phyloP scores from a whole-genome alignment of 2,888 invertebrate species.

The Rhaphigaster nebulosa region DNA sequence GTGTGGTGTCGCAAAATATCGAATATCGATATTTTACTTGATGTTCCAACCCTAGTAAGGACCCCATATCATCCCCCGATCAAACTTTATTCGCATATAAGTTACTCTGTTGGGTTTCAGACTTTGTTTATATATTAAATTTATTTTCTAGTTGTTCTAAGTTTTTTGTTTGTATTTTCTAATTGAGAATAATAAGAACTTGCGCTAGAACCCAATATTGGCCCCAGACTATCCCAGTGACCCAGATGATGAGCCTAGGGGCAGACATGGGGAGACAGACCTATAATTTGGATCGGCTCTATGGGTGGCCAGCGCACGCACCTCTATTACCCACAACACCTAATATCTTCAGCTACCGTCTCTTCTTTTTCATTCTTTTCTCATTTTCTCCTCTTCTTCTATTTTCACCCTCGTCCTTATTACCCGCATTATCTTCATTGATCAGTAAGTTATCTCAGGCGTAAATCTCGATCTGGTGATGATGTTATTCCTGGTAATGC shows the following conservation, averaged over 20 bases:
- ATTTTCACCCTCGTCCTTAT: neutral
- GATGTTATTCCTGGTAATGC: constrained; percentile 8
- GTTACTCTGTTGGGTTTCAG: too few species aligned
- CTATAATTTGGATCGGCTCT: neutral
- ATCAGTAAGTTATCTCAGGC: neutral
- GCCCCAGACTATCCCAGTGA: neutral
- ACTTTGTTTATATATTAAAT: too few species aligned
- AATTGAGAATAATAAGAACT: too few species aligned
- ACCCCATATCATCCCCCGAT: too few species aligned
- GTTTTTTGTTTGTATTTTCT: too few species aligned
- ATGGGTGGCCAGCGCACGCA: constrained; percentile 15
- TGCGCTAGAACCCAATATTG: neutral
- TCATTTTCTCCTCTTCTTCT: neutral
- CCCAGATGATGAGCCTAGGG: neutral
- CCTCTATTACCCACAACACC: constrained; percentile 18
- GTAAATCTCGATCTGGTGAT: neutral
- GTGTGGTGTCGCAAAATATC: too few species aligned
- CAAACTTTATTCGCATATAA: too few species aligned
- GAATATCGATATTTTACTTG: too few species aligned
- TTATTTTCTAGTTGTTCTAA: too few species aligned
- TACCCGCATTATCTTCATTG: constrained; percentile 30
- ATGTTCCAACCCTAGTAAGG: too few species aligned
- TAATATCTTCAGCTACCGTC: constrained; percentile 22
- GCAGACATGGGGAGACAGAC: neutral
- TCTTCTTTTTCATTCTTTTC: neutral